Percentiles rank a stretch among this genome's conserved stretches.
These are phyloP conservation scores for Cromileptes altivelis DNA, from an alignment of 2,113 vertebrate species.

Conservation along the genomic window DNA sequence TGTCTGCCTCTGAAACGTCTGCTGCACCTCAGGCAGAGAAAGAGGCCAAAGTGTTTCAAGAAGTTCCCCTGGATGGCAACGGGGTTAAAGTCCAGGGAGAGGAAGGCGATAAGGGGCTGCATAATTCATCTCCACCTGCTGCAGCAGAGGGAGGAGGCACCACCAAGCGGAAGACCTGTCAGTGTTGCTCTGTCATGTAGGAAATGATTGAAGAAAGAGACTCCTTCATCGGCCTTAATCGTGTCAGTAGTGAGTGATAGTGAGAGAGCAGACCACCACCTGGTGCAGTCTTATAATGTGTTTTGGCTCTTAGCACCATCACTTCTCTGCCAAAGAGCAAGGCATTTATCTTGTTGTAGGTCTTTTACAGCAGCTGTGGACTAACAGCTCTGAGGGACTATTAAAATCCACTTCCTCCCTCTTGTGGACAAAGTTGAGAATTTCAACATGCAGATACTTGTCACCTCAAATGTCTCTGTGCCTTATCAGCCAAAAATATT, in stretches of 20 bases:
- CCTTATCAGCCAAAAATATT: not conserved
- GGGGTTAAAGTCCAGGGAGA: constrained; percentile 26
- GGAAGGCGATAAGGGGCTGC: constrained; percentile 18
- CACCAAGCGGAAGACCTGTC: constrained; percentile 75
- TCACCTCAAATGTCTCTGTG: not conserved
- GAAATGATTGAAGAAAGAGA: not conserved
- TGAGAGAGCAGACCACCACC: not conserved
- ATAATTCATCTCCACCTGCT: constrained; percentile 8
- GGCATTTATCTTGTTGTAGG: not conserved
- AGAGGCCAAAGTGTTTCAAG: constrained; percentile 50
- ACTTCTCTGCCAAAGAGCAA: constrained; percentile 36
- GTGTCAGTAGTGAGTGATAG: not conserved
- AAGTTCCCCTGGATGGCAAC: constrained; percentile 59
- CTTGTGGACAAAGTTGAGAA: constrained; percentile 64
- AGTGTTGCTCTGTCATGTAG: constrained; percentile 84
- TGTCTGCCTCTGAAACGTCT: not conserved
- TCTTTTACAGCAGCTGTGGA: not conserved
- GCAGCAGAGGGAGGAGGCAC: constrained; percentile 34
- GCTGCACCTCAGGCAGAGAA: not conserved
- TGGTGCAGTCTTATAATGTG: not conserved
- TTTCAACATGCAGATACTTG: constrained; percentile 13
- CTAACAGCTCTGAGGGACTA: constrained; percentile 2
- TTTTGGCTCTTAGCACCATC: constrained; percentile 2
- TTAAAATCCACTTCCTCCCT: constrained; percentile 61
- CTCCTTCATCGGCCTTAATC: not conserved